Base-by-base conservation (phyloP, 2,888 invertebrate species). In the Gasteruption jaculator region DNA sequence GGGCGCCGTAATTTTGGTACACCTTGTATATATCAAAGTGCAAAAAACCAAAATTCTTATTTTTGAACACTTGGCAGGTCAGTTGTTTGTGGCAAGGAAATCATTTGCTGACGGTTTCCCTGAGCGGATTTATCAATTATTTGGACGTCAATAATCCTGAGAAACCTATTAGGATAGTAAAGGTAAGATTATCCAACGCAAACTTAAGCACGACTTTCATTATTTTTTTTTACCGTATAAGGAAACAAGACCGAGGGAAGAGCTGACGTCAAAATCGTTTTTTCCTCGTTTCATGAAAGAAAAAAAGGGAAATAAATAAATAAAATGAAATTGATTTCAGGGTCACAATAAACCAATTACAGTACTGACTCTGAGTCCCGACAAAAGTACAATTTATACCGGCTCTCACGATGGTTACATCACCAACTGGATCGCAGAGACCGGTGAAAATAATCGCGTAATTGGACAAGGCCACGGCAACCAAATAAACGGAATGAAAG, bases 281-380 rank as follows among this genome's bases (percentile, higher is more conserved):
- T 33, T 31, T 31, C 7, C 31, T n/a, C 5, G 15, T 12, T 31
- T 12, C 15, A 5, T 31, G 19, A 18, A 5, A 29, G 14, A 16
- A 6, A 5, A 10, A 14, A 32, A 32, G 6, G 16, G 10, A 10
- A 15, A 7, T 18, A 32, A 32, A 5, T 16, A 18, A 15, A 10
- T 20, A 11, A 19, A 38, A 25, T 40, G 25, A 26, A 26, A 10
- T 31, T 45, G 20, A 33, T 60, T 53, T 36, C 65, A 82, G 80
- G 99, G 99, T 0, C 99, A 99, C 74, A 96, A 95, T 73, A 97
- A 96, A 71, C 94, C 97, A 1, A 93, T 99, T 53, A 96, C 95
- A 2, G 86, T 93, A 21, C 74, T 97, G 58, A 80, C 87, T 0
- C 68, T 91, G 29, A 83, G 82, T 54, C 82, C 84, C 34, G 87